Evolutionary conservation across 1,140 invertebrate species (phyloP).

Genomic region (Drosophila eugracilis): DNA sequence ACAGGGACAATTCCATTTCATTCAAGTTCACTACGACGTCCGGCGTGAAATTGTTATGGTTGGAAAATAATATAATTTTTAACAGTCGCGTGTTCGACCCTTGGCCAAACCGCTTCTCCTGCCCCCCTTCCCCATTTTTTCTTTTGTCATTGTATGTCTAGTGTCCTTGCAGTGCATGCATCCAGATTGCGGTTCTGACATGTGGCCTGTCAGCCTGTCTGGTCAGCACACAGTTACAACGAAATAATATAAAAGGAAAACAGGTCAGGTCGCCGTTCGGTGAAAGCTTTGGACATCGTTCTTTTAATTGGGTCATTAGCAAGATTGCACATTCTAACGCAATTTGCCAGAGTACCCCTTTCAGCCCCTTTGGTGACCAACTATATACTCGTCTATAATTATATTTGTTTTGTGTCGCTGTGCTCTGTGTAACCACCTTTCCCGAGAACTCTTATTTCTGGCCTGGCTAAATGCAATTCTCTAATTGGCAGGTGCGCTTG

Average conservation of each 20-base stretch:
- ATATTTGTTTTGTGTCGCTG: conserved; percentile 15
- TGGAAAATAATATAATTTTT: conserved; percentile 38
- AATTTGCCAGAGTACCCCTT: conserved; percentile 31
- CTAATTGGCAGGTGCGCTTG: conserved; percentile 24
- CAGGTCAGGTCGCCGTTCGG: conserved; percentile 13
- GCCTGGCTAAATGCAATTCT: conserved; percentile 34
- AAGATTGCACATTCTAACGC: conserved; percentile 65
- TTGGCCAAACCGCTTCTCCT: not conserved
- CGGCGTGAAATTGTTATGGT: conserved; percentile 32
- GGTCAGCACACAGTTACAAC: conserved; percentile 11
- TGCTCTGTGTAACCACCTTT: conserved; percentile 1
- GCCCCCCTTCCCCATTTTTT: not conserved
- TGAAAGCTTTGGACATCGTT: conserved; percentile 52
- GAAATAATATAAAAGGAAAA: conserved; percentile 7
- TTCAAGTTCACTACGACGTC: conserved; percentile 27
- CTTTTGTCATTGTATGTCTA: conserved; percentile 19
- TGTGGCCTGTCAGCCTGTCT: conserved; percentile 13
- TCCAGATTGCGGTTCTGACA: conserved; percentile 46
- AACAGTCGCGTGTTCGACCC: conserved; percentile 31
- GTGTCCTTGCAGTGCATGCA: conserved; percentile 45
- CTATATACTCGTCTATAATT: too few relatives aligned
- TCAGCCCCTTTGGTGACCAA: not conserved
- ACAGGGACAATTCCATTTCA: conserved; percentile 22
- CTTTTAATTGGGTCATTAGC: conserved; percentile 68
- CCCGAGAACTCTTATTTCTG: conserved; percentile 16